Conservation (phyloP, 2,797 vertebrate species). For the Vipera ursinii region DNA sequence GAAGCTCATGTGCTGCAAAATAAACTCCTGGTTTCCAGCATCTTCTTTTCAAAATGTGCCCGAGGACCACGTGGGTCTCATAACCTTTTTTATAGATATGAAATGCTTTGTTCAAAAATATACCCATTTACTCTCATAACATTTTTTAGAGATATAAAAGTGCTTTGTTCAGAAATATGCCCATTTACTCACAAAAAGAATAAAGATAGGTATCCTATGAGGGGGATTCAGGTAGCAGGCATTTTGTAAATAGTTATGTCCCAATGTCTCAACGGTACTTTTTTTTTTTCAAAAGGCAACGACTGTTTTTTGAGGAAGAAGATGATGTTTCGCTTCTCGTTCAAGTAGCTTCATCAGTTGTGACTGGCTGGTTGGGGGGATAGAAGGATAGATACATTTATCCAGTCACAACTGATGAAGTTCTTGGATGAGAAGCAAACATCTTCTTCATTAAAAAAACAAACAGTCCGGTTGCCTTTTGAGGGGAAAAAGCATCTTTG, state of each 20-base stretch:
- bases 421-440: neutral
- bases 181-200: neutral
- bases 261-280: neutral
- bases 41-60: neutral
- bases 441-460: neutral
- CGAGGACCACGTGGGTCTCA: neutral
- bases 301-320: neutral
- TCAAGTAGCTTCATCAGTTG: neutral
- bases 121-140: neutral
- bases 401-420: neutral
- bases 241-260: neutral
- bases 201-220: neutral
- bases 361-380: neutral
- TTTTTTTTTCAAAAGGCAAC: neutral
- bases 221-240: neutral
- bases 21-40: neutral
- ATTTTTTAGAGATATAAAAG: neutral
- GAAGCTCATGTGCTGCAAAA: neutral
- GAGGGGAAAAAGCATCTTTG: neutral
- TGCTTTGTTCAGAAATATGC: neutral
- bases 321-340: neutral
- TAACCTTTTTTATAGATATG: neutral
- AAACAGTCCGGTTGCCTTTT: neutral
- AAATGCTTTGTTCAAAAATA: neutral
- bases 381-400: too few relatives aligned